A percentile compares a stretch with the other conserved stretches of the same genome.
These are phyloP conservation scores for Chiloscyllium plagiosum DNA, from an alignment of 2,113 vertebrate genomes.

Conservation along the genomic window DNA sequence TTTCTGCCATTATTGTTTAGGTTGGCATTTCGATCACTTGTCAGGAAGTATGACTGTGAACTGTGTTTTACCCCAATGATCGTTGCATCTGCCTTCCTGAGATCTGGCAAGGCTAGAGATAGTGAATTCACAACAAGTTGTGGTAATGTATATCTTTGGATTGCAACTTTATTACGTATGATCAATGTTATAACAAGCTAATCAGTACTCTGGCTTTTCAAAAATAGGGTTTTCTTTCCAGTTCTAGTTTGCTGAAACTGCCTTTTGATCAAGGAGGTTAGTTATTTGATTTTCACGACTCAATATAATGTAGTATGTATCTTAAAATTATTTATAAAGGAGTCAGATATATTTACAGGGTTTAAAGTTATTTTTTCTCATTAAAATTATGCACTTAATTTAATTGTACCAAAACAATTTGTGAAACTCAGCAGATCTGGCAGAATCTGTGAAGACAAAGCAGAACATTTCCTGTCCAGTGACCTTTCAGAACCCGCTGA, in stretches of 20 bases:
- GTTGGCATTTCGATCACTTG: slow-evolving; percentile 84
- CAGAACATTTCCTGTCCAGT: too few species aligned
- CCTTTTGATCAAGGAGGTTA: neutral
- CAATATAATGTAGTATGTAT: neutral
- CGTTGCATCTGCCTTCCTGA: slow-evolving; percentile 84
- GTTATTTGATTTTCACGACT: neutral
- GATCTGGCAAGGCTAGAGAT: slow-evolving; percentile 88
- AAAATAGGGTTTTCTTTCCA: neutral
- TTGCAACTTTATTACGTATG: neutral
- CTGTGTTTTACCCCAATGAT: slow-evolving; percentile 98
- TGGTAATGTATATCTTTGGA: slow-evolving; percentile 53
- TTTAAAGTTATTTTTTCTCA: neutral
- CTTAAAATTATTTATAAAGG: neutral
- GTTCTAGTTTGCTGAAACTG: neutral
- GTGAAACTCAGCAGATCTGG: too few species aligned
- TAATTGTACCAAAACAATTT: too few species aligned
- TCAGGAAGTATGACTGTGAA: slow-evolving; percentile 85
- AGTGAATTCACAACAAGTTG: slow-evolving; percentile 92
- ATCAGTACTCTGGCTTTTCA: neutral
- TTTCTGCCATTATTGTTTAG: slow-evolving; percentile 50
- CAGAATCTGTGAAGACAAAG: too few species aligned
- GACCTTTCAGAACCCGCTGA: too few species aligned
- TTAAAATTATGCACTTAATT: neutral
- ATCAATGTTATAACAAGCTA: neutral
- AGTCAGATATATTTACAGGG: neutral